Evolutionary conservation across 2,797 vertebrate species (phyloP).

Genomic region (Chrosomus eos): DNA sequence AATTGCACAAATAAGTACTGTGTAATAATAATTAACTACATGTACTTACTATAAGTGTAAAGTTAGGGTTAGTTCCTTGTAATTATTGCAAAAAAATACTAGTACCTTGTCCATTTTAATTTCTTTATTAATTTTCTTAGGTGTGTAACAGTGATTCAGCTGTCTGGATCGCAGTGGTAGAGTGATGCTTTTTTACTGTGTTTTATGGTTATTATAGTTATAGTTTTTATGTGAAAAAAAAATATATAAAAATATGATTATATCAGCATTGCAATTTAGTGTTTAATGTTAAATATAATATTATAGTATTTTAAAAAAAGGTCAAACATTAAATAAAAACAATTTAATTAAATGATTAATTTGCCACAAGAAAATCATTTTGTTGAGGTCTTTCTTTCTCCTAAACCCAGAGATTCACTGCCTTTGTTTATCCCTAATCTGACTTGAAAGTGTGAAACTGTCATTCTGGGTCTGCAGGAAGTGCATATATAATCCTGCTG

Average conservation of each 20-base stretch:
- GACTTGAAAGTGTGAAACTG: slow-evolving; percentile 62
- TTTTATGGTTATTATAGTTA: background rate
- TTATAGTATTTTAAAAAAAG: background rate
- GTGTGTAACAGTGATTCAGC: background rate
- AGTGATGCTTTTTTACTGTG: background rate
- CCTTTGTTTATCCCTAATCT: background rate
- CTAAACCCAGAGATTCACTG: background rate
- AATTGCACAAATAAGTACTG: background rate
- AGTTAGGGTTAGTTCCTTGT: background rate
- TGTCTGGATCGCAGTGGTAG: background rate
- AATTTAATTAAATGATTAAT: background rate
- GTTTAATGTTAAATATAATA: background rate
- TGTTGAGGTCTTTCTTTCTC: no score
- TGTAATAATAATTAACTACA: background rate
- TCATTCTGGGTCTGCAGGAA: slow-evolving; percentile 79
- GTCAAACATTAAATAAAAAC: background rate
- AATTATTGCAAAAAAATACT: background rate
- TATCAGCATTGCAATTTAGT: background rate
- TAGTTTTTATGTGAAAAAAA: no score
- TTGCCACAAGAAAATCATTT: background rate
- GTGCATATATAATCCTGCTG: slow-evolving; percentile 82
- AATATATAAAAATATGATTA: no score
- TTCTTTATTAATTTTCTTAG: background rate
- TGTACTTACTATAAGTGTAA: background rate
- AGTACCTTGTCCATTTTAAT: background rate